Conservation (phyloP, 2,113 vertebrate species). For the Cichladusa arquata region DNA sequence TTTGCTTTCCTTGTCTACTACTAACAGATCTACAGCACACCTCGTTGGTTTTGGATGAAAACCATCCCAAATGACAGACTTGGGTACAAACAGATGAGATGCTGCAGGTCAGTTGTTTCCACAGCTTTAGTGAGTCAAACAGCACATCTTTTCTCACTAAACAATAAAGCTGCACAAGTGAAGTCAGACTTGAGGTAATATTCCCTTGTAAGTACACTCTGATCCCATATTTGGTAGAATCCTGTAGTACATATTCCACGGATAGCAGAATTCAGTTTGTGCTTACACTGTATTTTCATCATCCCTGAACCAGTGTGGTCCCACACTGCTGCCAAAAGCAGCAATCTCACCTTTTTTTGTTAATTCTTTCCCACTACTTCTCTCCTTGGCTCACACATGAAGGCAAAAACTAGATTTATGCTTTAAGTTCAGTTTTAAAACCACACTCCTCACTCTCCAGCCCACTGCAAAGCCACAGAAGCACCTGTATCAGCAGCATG, state of each 20-base stretch:
- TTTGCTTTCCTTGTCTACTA: not conserved
- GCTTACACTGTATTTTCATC: not conserved
- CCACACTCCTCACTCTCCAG: not conserved
- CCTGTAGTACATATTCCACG: not conserved
- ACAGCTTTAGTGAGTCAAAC: not conserved
- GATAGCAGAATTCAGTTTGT: not conserved
- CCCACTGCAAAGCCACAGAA: not conserved
- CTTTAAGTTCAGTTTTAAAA: not conserved
- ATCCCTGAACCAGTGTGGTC: not conserved
- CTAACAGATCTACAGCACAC: not conserved
- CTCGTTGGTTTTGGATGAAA: not conserved
- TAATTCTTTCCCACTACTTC: not conserved
- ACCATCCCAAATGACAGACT: not conserved
- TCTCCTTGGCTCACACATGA: not conserved
- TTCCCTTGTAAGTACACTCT: not conserved
- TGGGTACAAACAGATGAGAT: not conserved
- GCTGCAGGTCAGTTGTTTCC: not conserved
- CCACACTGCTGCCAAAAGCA: not conserved
- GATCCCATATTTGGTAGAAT: not conserved
- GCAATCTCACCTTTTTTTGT: not conserved
- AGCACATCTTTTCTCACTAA: not conserved
- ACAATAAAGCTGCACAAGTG: not conserved
- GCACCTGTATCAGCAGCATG: not conserved
- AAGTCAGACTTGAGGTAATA: not conserved
- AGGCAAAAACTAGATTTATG: not conserved